Evolutionary conservation across 1,140 invertebrate genomes (phyloP).

Genomic region (Episyrphus balteatus): DNA sequence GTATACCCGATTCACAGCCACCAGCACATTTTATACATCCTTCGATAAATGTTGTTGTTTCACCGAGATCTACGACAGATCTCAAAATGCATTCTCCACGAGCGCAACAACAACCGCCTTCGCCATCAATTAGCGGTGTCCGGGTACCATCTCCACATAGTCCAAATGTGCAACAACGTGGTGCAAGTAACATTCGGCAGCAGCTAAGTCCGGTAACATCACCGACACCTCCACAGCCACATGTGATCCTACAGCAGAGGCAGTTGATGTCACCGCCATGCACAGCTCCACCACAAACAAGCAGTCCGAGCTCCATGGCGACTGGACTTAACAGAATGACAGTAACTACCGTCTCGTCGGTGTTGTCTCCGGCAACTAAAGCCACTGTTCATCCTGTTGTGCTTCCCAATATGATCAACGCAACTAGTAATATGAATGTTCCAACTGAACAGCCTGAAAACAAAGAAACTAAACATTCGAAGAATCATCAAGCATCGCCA

Average conservation of each 20-base stretch:
- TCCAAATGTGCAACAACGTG: conserved; percentile 17
- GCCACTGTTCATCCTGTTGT: too few species aligned
- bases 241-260: conserved; percentile 4
- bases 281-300: neutral
- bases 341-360: too few species aligned
- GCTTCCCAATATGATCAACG: too few species aligned
- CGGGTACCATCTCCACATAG: conserved; percentile 26
- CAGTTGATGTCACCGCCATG: too few species aligned
- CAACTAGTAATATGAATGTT: too few species aligned
- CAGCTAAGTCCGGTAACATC: conserved; percentile 8
- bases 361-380: too few species aligned
- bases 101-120: conserved; percentile 13
- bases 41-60: conserved; percentile 7
- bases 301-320: neutral
- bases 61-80: conserved; percentile 4
- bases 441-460: too few species aligned
- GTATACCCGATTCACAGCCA: conserved; percentile 40
- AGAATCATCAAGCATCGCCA: neutral
- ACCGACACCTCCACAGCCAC: conserved; percentile 5
- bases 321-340: too few species aligned
- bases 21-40: conserved; percentile 35
- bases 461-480: conserved; percentile 9
- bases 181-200: conserved; percentile 20
- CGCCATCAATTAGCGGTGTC: conserved; percentile 16
- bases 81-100: conserved; percentile 9